Evolutionary conservation across 2,113 vertebrate species (phyloP), one percentile per base, ranked within the genome.

Genomic region (Desmodus rotundus): DNA sequence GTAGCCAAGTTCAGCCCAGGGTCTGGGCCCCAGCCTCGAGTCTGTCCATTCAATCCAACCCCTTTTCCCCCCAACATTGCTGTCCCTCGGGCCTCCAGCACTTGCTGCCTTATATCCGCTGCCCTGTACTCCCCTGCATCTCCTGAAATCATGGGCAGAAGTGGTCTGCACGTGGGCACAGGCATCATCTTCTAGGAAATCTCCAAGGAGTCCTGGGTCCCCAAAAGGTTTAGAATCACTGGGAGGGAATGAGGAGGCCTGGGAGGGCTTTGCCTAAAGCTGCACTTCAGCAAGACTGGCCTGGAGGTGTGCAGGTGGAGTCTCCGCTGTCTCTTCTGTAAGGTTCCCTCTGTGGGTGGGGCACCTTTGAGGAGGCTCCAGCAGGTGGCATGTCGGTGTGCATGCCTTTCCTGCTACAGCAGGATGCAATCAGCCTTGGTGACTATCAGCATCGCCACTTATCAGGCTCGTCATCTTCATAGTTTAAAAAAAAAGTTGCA

Each of bases 311-410:
- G 63, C 45, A 22, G 11, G 36, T 41, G 61, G 33, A 5, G 2
- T 80, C n/a, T 63, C 47, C 5, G 36, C 84, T 1, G 5, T 26
- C 45, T 54, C 47, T 45, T 81, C 36, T 20, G 50, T 16, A 54
- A 19, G 33, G 31, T 26, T 63, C 38, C 12, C 52, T 61, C 33
- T 80, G 26, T 26, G 43, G 43, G 15, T 80, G 22, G 61, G 68
- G 26, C 16, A 13, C 16, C 63, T 61, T 1, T 17, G 11, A 14
- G 15, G 54, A 43, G 20, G 43, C 33, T 52, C 12, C 70, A 1
- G 10, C 2, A 4, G 3, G 9, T 3, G 63, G 22, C 38, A 1
- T 1, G 0, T 47, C 15, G 14, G 1, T 1, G 19, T 8, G 36
- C 33, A 54, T 4, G 11, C 20, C 36, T 43, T 61, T 63, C 67